Evolutionary conservation across 1,140 invertebrate genomes (phyloP), one percentile per base, ranked within the genome.

Genomic region (Aphelenchoides besseyi): DNA sequence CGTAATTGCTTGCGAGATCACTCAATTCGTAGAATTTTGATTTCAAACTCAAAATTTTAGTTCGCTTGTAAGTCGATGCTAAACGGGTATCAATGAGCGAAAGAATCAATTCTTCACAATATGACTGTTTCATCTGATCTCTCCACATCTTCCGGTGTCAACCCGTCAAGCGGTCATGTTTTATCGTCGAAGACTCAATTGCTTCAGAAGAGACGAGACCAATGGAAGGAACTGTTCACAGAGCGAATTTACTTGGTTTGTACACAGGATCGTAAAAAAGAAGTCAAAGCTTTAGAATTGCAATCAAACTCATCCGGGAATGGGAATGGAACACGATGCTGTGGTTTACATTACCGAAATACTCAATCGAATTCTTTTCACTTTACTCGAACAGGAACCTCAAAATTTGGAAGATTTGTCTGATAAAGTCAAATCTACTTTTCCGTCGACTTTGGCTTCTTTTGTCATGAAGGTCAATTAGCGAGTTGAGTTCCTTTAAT

Each of bases 381-480:
- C 70, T 54, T 66, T 76, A 29, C 36, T 76, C 5, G 74, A 77
- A 30, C 67, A 76, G 37, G 18, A 30, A 5, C 74, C 74, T 3
- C 32, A 68, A 53, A 68, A 52, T 68, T 23, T 30, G 29, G 63
- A 61, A 23, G 73, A 74, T 69, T 35, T 74, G 26, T 41, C 72
- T 23, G 75, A 74, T 26, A 74, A 74, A 75, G 73, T 74, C 3
- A 54, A 62, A 29, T 26, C 61, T 9, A 75, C 74, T 29, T 74
- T 74, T 33, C 74, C 74, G 8, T 33, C 48, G 1, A 55, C 75
- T 3, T 54, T 78, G 1, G 64, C 54, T 8, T 69, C 54, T 68
- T 76, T 76, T 69, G 74, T 76, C 23, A 52, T 74, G 0, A 76
- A 76, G n/a, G n/a, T n/a, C n/a, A 41, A 71, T 74, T 30, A 53